A percentile compares a stretch with the other conserved stretches of the same genome.
phyloP scores from a whole-genome alignment of 2,113 vertebrate genomes.

The Sorex araneus region DNA sequence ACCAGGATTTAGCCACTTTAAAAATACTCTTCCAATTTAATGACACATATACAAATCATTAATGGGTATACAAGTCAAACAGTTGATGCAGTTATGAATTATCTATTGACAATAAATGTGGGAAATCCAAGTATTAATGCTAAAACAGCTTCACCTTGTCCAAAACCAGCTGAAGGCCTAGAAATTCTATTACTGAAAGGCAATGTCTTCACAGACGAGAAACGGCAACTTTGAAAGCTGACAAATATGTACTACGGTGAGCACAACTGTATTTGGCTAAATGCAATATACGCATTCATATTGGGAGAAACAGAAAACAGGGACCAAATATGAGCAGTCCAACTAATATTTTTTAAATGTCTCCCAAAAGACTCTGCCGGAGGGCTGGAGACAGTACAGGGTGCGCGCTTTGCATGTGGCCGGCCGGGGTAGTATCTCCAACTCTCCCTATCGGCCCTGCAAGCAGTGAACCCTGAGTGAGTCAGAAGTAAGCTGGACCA shows the following conservation, averaged over 20 bases:
- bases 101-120: background rate
- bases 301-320: background rate
- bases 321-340: background rate
- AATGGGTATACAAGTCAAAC: background rate
- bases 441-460: too few relatives aligned
- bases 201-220: background rate
- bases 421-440: too few relatives aligned
- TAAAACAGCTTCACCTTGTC: background rate
- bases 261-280: background rate
- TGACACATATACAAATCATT: background rate
- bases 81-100: background rate
- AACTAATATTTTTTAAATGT: background rate
- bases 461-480: too few relatives aligned
- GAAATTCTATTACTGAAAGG: slow-evolving; percentile 17
- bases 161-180: background rate
- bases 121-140: background rate
- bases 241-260: background rate
- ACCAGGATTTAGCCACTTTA: slow-evolving; percentile 8
- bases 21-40: background rate
- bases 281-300: background rate
- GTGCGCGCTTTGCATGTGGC: too few relatives aligned
- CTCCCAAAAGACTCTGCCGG: background rate
- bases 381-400: too few relatives aligned
- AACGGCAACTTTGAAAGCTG: background rate
- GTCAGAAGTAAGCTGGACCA: too few relatives aligned